These are phyloP conservation scores for Crocallis elinguaria DNA, from an alignment of 2,888 invertebrate genomes.

Conservation along the genomic window DNA sequence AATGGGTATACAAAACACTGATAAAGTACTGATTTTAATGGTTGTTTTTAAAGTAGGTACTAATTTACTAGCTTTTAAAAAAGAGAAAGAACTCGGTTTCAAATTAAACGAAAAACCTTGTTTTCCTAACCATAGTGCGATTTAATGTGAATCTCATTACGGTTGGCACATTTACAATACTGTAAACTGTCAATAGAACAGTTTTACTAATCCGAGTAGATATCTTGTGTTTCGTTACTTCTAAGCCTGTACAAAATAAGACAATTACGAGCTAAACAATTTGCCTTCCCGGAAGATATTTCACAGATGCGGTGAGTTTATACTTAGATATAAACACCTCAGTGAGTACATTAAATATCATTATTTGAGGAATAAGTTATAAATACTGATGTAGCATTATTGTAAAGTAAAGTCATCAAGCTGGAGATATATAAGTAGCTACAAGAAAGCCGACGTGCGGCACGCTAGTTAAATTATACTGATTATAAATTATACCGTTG, in stretches of 20 bases:
- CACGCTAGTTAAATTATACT: slow-evolving; percentile 38
- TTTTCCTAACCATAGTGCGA: too few relatives aligned
- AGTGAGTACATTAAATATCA: slow-evolving; percentile 33
- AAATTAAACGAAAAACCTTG: too few relatives aligned
- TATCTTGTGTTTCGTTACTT: not conserved
- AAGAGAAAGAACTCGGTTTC: too few relatives aligned
- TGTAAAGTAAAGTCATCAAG: slow-evolving; percentile 33
- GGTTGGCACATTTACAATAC: too few relatives aligned
- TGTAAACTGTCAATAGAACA: not conserved
- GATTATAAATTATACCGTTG: slow-evolving; percentile 50
- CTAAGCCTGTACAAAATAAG: slow-evolving; percentile 1
- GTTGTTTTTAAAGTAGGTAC: too few relatives aligned
- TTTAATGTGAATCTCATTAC: too few relatives aligned
- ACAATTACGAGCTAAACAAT: slow-evolving; percentile 63
- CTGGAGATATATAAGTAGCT: slow-evolving; percentile 26
- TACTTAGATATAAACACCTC: slow-evolving; percentile 19
- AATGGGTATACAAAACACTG: not conserved
- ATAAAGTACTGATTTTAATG: too few relatives aligned
- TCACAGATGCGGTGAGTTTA: slow-evolving; percentile 47
- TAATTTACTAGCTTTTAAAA: too few relatives aligned
- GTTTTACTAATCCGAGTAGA: not conserved
- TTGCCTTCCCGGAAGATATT: slow-evolving; percentile 65
- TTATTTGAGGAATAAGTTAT: slow-evolving; percentile 32
- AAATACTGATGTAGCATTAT: slow-evolving; percentile 26
- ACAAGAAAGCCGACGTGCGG: slow-evolving; percentile 32